Percentiles rank a stretch among this genome's conserved stretches.
phyloP scores from a whole-genome alignment of 2,113 vertebrate species.

The Chlorocebus sabaeus region DNA sequence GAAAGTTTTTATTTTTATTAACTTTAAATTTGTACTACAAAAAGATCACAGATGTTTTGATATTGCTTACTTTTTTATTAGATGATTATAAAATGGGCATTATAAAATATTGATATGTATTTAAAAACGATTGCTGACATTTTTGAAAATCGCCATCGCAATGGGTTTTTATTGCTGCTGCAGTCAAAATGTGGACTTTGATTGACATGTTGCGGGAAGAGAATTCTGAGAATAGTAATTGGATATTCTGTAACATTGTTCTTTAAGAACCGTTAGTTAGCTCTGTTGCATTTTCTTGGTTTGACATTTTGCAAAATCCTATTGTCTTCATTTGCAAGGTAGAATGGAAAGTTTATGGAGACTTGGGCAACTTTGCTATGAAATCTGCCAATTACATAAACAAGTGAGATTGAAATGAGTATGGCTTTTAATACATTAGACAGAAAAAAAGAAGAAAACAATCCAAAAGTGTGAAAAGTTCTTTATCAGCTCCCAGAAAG shows the following conservation, averaged over 20 bases:
- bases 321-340: conserved; percentile 35
- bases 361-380: conserved; percentile 21
- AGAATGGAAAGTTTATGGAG: conserved; percentile 45
- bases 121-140: not conserved
- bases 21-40: not conserved
- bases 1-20: not conserved
- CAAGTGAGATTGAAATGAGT: not conserved
- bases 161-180: not conserved
- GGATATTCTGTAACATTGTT: conserved; percentile 21
- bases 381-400: conserved; percentile 59
- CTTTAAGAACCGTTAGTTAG: not conserved
- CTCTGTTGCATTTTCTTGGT: conserved; percentile 39
- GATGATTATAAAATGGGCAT: not conserved
- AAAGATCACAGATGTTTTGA: not conserved
- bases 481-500: not conserved
- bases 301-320: conserved; percentile 66
- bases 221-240: conserved; percentile 51
- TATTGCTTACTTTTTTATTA: not conserved
- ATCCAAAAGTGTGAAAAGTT: not conserved
- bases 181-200: not conserved
- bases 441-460: not conserved
- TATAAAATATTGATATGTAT: not conserved
- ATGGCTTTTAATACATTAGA: not conserved
- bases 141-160: not conserved
- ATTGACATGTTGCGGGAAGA: conserved; percentile 44